Base-by-base conservation (phyloP, 2,888 invertebrate genomes). In the Coelinius sp. region DNA sequence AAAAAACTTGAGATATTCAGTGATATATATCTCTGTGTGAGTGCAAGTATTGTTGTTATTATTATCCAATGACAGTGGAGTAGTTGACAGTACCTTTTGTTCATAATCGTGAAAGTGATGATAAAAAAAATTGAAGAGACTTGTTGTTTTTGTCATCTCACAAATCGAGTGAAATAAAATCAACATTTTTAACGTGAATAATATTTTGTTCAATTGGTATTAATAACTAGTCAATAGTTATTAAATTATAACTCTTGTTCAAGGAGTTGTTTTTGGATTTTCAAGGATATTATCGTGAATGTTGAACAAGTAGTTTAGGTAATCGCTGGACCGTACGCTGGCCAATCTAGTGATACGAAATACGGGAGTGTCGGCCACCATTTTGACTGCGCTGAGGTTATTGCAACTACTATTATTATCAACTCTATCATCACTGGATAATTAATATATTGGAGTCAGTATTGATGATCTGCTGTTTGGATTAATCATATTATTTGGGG, bases 361-460 rank as follows among this genome's bases (percentile, higher is more conserved):
- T 70, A 75, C 79, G 83, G 85, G 83, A 83, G 83, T 83, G 85
- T 79, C 84, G 84, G 82, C 85, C 85, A 85, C 85, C 85, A 85
- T 85, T 84, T 85, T 85, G 85, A 79, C 80, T 85, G 83, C 83
- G 76, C 70, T 80, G 82, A 84, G 84, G 85, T 85, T 85, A 84
- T 83, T 75, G 71, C 69, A 71, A 71, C 65, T 71, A 68, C 70
- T 71, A 68, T 44, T 68, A 44, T 35, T 44, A 72, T 62, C 62
- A 71, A 64, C 53, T 65, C 63, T 53, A 24, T 67, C 74, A 25
- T 10, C 25, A 27, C 35, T 56, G 20, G 31, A 14, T 5, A 56
- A 56, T 56, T 14, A n/a, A 14, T 27, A 56, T 31, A 56, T 56
- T n/a, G 22, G 10, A 63, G 46, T 20, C 2, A 20, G 8, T 49